Evolutionary conservation across 2,113 vertebrate species (phyloP).

Genomic region (Cyprinus carpio): DNA sequence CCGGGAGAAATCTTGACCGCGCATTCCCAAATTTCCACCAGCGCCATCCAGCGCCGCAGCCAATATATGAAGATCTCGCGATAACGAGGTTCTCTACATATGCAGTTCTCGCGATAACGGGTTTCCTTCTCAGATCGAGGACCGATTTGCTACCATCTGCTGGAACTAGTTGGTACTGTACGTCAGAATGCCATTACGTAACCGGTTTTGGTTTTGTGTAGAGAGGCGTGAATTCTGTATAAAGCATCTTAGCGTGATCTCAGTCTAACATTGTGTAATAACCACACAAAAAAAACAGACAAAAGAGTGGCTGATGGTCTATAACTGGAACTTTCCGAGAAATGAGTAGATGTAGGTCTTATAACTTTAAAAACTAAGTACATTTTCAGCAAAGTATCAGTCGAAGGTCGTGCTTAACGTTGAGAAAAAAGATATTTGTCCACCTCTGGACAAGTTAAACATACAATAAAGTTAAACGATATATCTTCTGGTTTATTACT

Average conservation of each 20-base stretch:
- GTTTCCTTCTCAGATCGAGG: not conserved
- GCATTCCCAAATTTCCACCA: conserved; percentile 53
- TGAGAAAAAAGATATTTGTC: not conserved
- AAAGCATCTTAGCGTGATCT: not conserved
- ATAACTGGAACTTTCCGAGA: not conserved
- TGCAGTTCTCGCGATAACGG: conserved; percentile 54
- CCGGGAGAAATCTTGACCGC: conserved; percentile 38
- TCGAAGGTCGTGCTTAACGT: not conserved
- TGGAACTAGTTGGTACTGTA: conserved; percentile 8
- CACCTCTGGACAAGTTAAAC: not conserved
- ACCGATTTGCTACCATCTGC: conserved; percentile 51
- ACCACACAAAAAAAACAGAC: not conserved
- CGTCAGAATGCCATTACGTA: conserved; percentile 49
- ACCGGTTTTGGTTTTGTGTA: conserved; percentile 26
- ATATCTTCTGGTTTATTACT: not conserved
- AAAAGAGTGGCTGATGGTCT: not conserved
- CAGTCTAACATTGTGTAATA: not conserved
- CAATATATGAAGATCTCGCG: conserved; percentile 53
- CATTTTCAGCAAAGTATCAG: not conserved
- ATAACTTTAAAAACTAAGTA: not conserved
- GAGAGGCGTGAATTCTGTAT: conserved; percentile 15
- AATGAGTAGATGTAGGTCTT: not conserved
- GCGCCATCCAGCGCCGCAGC: conserved; percentile 60
- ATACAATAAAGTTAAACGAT: not conserved
- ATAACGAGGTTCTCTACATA: conserved; percentile 3